Conservation (phyloP, 2,888 invertebrate species). For the Leptinotarsa rubiginosa region DNA sequence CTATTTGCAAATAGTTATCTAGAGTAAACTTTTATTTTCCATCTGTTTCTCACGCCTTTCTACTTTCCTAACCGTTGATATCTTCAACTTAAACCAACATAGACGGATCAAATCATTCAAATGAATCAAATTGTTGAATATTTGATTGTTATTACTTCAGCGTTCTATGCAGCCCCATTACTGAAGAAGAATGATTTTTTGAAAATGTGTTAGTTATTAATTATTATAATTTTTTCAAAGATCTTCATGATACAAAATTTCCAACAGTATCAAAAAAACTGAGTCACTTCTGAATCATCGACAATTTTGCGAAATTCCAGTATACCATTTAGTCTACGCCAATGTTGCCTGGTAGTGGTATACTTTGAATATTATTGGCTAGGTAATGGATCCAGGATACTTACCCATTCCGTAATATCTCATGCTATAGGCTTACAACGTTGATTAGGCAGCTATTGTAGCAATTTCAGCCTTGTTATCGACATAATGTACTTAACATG, state of each 20-base stretch:
- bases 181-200: too few species aligned
- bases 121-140: too few species aligned
- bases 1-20: too few species aligned
- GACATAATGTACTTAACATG: conserved; percentile 17
- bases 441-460: conserved; percentile 19
- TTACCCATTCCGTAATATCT: conserved; percentile 17
- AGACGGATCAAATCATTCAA: too few species aligned
- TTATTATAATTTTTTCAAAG: too few species aligned
- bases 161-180: too few species aligned
- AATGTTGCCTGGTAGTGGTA: neutral
- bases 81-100: neutral
- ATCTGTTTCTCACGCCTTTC: neutral
- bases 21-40: too few species aligned
- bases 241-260: too few species aligned
- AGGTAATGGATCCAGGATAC: conserved; percentile 20
- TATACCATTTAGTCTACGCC: neutral
- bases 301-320: neutral
- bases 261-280: too few species aligned
- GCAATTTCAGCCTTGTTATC: conserved; percentile 25
- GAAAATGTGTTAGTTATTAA: too few species aligned
- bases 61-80: conserved; percentile 1
- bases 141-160: too few species aligned
- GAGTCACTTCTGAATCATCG: too few species aligned
- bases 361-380: conserved; percentile 4
- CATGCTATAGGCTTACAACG: conserved; percentile 23